phyloP scores from a whole-genome alignment of 2,888 invertebrate species.

The Tetheella fluctuosa region DNA sequence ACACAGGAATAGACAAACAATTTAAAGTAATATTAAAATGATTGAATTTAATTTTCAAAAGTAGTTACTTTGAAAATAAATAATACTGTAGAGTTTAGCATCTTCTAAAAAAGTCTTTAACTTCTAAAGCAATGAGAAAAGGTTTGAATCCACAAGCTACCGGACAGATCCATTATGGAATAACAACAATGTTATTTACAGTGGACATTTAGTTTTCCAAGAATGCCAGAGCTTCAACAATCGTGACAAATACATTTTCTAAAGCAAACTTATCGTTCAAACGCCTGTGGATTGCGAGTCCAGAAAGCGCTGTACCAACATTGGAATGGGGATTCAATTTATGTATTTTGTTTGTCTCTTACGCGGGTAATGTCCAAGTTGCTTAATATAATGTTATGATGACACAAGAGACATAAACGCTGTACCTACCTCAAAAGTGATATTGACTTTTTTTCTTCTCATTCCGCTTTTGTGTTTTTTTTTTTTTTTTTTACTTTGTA shows the following conservation, averaged over 20 bases:
- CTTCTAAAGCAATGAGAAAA: background rate
- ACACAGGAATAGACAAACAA: too few species aligned
- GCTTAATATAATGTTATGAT: too few species aligned
- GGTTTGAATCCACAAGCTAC: background rate
- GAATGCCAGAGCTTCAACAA: background rate
- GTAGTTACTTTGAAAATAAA: too few species aligned
- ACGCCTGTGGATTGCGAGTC: background rate
- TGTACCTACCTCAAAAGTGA: too few species aligned
- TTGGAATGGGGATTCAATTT: background rate
- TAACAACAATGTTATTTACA: background rate
- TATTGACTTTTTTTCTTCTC: too few species aligned
- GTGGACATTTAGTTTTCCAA: background rate
- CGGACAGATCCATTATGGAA: background rate
- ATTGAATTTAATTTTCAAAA: too few species aligned
- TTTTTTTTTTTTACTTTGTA: too few species aligned
- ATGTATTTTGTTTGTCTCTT: too few species aligned
- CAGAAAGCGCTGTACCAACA: background rate
- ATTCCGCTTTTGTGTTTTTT: too few species aligned
- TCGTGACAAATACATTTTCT: background rate
- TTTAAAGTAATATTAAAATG: too few species aligned
- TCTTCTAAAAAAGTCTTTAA: background rate
- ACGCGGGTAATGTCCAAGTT: too few species aligned
- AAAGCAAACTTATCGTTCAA: background rate
- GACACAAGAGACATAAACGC: too few species aligned
- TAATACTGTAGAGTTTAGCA: background rate